Percentiles rank a stretch among this genome's conserved stretches.
Evolutionary conservation across 2,113 vertebrate genomes (phyloP).

Genomic region (Scatophagus argus): DNA sequence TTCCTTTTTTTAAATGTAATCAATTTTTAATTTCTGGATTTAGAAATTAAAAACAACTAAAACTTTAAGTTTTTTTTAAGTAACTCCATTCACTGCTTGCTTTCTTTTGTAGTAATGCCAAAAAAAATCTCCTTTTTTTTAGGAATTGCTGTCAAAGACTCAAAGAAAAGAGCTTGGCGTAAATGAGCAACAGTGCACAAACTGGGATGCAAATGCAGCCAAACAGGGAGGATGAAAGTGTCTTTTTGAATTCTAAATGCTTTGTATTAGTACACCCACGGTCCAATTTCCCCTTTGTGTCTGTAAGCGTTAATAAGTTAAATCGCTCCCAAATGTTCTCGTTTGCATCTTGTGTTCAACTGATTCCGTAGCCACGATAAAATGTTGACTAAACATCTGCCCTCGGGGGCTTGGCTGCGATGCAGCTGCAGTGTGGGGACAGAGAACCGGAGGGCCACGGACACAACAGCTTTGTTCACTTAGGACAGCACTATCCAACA

Average conservation of each 20-base stretch:
- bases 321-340: slow-evolving; percentile 40
- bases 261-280: not conserved
- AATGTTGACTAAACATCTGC: not conserved
- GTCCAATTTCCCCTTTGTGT: slow-evolving; percentile 2
- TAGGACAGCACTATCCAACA: not conserved
- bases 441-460: not conserved
- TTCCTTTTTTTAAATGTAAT: not conserved
- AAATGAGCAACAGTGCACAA: not conserved
- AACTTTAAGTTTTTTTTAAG: too few species aligned
- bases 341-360: slow-evolving; percentile 3
- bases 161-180: not conserved
- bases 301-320: not conserved
- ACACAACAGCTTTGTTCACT: not conserved
- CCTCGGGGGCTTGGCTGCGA: not conserved
- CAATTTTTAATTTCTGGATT: not conserved
- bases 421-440: slow-evolving; percentile 8
- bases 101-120: not conserved
- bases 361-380: slow-evolving; percentile 3
- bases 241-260: slow-evolving; percentile 1
- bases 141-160: too few species aligned
- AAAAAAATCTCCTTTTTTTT: not conserved
- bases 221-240: slow-evolving; percentile 3
- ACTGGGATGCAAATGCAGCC: slow-evolving; percentile 7
- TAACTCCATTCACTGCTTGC: not conserved
- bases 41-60: too few species aligned